Base-by-base conservation (phyloP, 2,113 vertebrate genomes). In the Sigmodon hispidus region DNA sequence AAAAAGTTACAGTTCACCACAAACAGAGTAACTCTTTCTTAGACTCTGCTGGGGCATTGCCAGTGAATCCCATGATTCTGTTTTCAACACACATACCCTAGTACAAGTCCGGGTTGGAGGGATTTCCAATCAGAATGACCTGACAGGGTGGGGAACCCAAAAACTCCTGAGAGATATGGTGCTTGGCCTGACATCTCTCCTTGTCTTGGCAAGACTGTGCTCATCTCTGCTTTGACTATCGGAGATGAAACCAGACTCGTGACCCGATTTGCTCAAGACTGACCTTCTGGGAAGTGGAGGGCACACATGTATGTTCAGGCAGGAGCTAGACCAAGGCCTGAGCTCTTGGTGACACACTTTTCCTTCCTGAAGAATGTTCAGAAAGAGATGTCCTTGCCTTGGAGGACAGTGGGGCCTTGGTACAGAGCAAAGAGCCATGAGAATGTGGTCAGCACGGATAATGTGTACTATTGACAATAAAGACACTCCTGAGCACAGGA, bases 281-380 rank as follows among this genome's bases (percentile, higher is more conserved):
- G 1, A 7, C 10, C 31, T 50, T 50, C 75, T 24, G 5, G 52
- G 48, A 24, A 7, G 22, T 3, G 5, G 7, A 2, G 1, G 59
- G 55, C 1, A 2, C 24, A 48, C 70, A 0, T 2, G 5, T 40
- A 0, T 2, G 5, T 40, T 15, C 43, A 21, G 7, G 43, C 72
- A 61, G 15, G 6, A 4, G 69, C 31, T 48, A 11, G 84, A 40
- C 76, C 57, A 61, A 52, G 7, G 36, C 36, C 45, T n/a, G n/a
- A n/a, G n/a, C n/a, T n/a, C n/a, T n/a, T n/a, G n/a, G n/a, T n/a
- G n/a, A 81, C n/a, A 21, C n/a, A 57, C 6, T 67, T 90, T 31
- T 92, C 73, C 22, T n/a, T 87, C 50, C 29, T 76, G 61, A 40
- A 76, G 48, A 91, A 69, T 50, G 59, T 61, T 43, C 50, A 55